A percentile compares a stretch with the other conserved stretches of the same genome.
These are phyloP conservation scores for Pseudopipra pipra DNA, from an alignment of 2,113 vertebrate genomes.

Conservation along the genomic window DNA sequence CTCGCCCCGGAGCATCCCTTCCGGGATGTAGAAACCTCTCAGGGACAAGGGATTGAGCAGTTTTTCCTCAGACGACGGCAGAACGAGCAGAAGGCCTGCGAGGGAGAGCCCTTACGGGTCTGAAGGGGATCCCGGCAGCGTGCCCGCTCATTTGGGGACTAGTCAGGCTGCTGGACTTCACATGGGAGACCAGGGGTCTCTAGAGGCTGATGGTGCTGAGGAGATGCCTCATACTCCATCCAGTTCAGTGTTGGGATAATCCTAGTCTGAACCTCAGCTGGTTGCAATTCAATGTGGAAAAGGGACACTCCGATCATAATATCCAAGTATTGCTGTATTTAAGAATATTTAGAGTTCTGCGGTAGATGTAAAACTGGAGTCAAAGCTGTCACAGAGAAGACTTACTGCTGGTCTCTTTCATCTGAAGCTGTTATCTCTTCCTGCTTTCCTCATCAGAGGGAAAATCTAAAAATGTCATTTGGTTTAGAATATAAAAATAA, in stretches of 20 bases:
- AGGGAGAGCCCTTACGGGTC: not conserved
- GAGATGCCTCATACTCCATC: not conserved
- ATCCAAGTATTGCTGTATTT: rapidly evolving
- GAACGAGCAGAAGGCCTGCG: not conserved
- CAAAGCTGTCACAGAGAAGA: not conserved
- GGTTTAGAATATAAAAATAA: not conserved
- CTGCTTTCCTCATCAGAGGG: not conserved
- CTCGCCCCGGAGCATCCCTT: not conserved
- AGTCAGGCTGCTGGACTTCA: not conserved
- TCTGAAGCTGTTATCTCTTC: not conserved
- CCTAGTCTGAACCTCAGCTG: not conserved
- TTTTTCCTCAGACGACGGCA: not conserved
- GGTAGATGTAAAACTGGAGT: not conserved
- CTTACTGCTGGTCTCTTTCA: not conserved
- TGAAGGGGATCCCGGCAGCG: not conserved
- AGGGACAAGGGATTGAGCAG: not conserved
- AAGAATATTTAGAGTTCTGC: not conserved
- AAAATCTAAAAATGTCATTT: not conserved
- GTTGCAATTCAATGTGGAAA: not conserved
- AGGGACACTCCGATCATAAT: rapidly evolving
- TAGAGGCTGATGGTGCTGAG: rapidly evolving
- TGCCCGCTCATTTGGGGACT: rapidly evolving
- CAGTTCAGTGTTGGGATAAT: rapidly evolving
- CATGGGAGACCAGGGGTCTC: no score
- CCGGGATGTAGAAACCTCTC: not conserved